Evolutionary conservation across 2,113 vertebrate species (phyloP).

Genomic region (Phaethon lepturus): DNA sequence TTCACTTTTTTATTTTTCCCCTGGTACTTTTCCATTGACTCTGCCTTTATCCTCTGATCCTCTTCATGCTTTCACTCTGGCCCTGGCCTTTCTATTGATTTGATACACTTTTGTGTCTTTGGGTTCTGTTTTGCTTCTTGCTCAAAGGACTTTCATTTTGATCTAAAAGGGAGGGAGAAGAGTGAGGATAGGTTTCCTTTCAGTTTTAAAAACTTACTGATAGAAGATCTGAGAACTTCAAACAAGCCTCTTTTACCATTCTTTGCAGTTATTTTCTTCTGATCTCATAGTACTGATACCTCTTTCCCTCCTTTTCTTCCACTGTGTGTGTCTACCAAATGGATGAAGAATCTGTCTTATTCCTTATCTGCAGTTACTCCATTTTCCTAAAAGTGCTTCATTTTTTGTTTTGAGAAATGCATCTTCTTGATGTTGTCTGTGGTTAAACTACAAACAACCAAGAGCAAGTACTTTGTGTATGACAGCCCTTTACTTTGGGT

Average conservation of each 20-base stretch:
- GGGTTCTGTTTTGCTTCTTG: not conserved
- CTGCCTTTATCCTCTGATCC: not conserved
- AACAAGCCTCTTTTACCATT: not conserved
- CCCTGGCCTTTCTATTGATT: not conserved
- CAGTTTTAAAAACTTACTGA: not conserved
- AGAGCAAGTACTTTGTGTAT: not conserved
- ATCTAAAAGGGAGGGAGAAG: not conserved
- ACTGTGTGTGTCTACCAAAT: not conserved
- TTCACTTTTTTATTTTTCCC: not conserved
- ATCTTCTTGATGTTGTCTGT: not conserved
- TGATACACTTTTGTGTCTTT: not conserved
- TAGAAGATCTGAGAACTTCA: slow-evolving; percentile 5
- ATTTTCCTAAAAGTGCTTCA: not conserved
- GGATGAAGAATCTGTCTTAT: not conserved
- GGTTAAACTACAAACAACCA: not conserved
- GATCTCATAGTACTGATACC: not conserved
- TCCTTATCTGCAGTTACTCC: not conserved
- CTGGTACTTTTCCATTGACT: not conserved
- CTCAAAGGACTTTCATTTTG: not conserved
- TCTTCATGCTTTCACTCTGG: not conserved
- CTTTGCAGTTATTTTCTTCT: slow-evolving; percentile 13
- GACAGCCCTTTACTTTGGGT: not conserved
- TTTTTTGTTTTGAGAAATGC: not conserved
- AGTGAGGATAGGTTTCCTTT: not conserved
- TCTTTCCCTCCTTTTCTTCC: not conserved